Base-by-base conservation (phyloP, 2,888 invertebrate genomes). In the Pherbina coryleti region DNA sequence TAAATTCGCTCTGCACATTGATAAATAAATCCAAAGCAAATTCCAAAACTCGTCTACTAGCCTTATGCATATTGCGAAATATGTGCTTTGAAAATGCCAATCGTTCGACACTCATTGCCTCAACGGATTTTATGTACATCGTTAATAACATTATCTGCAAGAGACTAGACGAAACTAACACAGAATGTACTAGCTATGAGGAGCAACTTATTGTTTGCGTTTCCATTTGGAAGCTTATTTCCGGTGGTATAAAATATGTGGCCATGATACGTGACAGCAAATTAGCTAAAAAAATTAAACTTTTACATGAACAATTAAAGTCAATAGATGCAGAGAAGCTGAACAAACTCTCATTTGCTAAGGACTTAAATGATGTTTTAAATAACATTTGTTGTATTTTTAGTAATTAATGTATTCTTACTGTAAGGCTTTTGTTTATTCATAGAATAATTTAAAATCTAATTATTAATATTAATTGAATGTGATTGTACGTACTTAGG, bases 21-120 rank as follows among this genome's bases (percentile, higher is more conserved):
- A 81, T 88, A 11, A 83, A 82, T 11, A 86, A 85, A 25, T 81
- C 82, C 5, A 55, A 80, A 5, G 81, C 83, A 0, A 70, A 82
- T 0, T 75, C 77, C 37, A 57, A 49, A 1, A 79, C 84, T 4
- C 85, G 88, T 0, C 28, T 84, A 25, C 79, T 85, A 5, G 84
- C 86, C 51, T 79, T 90, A 11, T 84, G 84, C 8, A 87, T 90
- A 55, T 77, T 89, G 19, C 85, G 89, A 34, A 90, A 90, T 83
- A 88, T 90, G 88, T 82, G 87, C 78, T 90, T 90, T 80, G 74
- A 82, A n/a, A 83, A 79, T 11, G 78, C 69, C 64, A 90, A 90
- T 77, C 85, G 88, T 7, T 79, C 84, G 4, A 82, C 84, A 7
- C 79, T 90, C 25, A 83, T 88, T 3, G 81, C 84, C 2, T 85